These are phyloP conservation scores for Conomelus anceps DNA, from an alignment of 2,888 invertebrate genomes.

Conservation along the genomic window DNA sequence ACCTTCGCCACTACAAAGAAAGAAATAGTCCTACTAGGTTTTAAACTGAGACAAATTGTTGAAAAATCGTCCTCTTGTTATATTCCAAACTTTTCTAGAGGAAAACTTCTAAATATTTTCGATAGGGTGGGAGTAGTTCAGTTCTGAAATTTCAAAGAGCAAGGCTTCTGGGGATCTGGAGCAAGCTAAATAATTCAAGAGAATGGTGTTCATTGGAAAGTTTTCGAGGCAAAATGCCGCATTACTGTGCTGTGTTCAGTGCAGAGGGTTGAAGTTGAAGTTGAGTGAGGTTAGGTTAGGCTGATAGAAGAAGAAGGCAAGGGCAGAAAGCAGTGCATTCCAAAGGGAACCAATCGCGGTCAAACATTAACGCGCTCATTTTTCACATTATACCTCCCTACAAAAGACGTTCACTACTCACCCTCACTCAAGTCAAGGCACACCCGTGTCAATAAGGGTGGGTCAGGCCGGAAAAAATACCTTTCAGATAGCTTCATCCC, in stretches of 20 bases:
- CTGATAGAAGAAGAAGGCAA: background rate
- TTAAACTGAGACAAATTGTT: too few species aligned
- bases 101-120: too few species aligned
- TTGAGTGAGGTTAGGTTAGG: constrained; percentile 4
- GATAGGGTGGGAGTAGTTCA: background rate
- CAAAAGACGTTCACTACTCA: background rate
- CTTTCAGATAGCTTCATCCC: background rate
- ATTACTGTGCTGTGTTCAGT: background rate
- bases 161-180: background rate
- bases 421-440: background rate
- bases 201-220: background rate
- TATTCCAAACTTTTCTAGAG: too few species aligned
- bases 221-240: background rate
- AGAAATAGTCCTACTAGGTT: too few species aligned
- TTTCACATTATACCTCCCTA: constrained; percentile 17
- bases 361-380: constrained; percentile 20
- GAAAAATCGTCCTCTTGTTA: too few species aligned
- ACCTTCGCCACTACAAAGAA: too few species aligned
- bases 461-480: background rate
- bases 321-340: constrained; percentile 7
- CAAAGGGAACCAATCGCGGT: constrained; percentile 5
- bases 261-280: background rate
- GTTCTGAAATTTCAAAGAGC: background rate
- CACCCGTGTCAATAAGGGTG: constrained; percentile 6
- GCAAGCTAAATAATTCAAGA: background rate